A percentile compares a stretch with the other conserved stretches of the same genome.
Conservation (phyloP, 2,113 vertebrate genomes). For the Eulemur macaco region DNA sequence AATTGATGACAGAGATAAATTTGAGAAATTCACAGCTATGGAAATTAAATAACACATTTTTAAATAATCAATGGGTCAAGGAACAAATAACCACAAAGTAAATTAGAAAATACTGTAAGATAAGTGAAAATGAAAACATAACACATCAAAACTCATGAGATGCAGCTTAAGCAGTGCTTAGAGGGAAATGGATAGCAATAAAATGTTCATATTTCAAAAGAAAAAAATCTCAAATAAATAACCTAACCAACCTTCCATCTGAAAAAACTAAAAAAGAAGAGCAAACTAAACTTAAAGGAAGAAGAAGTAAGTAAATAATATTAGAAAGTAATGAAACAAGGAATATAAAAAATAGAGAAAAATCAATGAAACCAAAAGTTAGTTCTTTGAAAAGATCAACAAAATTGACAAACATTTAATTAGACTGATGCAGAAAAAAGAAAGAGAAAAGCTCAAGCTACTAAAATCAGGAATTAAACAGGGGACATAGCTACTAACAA, state of each 20-base stretch:
- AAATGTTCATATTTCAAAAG: background rate
- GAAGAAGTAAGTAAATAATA: background rate
- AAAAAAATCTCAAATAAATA: background rate
- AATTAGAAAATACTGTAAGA: slow-evolving; percentile 11
- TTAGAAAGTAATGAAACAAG: background rate
- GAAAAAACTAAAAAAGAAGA: background rate
- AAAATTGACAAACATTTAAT: background rate
- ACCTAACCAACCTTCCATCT: background rate
- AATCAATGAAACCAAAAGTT: background rate
- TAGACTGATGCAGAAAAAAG: background rate
- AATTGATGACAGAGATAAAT: slow-evolving; percentile 19
- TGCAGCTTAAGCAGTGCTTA: background rate
- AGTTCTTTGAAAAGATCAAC: background rate
- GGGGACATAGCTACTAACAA: background rate
- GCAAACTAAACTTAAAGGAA: slow-evolving; percentile 5
- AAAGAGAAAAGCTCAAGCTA: background rate
- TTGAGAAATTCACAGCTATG: background rate
- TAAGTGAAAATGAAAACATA: background rate
- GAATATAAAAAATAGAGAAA: background rate
- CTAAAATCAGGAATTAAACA: background rate
- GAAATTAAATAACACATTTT: background rate
- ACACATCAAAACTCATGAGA: background rate
- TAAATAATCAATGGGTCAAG: background rate
- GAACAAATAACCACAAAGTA: background rate
- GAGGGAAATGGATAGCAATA: background rate